Evolutionary conservation across 2,113 vertebrate species (phyloP).

Genomic region (Tilapia sparmanii): DNA sequence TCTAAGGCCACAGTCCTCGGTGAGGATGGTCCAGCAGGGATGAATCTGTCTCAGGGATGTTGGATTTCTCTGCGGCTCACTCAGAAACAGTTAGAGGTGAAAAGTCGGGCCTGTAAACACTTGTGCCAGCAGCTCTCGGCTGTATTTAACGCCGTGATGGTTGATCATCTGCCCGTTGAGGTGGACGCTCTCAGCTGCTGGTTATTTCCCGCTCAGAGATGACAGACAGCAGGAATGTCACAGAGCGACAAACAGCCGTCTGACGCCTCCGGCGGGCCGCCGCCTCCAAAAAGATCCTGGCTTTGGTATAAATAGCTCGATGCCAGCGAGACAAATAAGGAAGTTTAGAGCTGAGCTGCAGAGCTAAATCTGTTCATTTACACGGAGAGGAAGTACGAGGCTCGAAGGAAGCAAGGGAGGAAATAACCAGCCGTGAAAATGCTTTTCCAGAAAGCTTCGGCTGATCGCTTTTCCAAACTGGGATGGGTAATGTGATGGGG

Average conservation of each 20-base stretch:
- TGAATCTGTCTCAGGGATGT: background rate
- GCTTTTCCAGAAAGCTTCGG: background rate
- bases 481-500: background rate
- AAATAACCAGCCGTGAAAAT: rapidly evolving
- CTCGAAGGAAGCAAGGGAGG: background rate
- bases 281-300: slow-evolving; percentile 9
- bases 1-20: background rate
- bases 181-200: background rate
- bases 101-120: background rate
- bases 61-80: background rate
- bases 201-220: slow-evolving; percentile 15
- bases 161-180: background rate
- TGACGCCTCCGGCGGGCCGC: background rate
- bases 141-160: background rate
- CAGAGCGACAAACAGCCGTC: slow-evolving; percentile 3
- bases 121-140: background rate
- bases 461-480: background rate
- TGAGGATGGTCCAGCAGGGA: background rate
- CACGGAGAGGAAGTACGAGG: background rate
- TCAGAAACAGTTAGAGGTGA: background rate
- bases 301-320: slow-evolving; percentile 65
- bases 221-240: slow-evolving; percentile 37
- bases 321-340: slow-evolving; percentile 58
- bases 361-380: slow-evolving; percentile 58
- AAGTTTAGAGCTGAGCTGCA: slow-evolving; percentile 15